Evolutionary conservation across 1,140 invertebrate genomes (phyloP), one percentile per base, ranked within the genome.

Genomic region (Ceratitis capitata): DNA sequence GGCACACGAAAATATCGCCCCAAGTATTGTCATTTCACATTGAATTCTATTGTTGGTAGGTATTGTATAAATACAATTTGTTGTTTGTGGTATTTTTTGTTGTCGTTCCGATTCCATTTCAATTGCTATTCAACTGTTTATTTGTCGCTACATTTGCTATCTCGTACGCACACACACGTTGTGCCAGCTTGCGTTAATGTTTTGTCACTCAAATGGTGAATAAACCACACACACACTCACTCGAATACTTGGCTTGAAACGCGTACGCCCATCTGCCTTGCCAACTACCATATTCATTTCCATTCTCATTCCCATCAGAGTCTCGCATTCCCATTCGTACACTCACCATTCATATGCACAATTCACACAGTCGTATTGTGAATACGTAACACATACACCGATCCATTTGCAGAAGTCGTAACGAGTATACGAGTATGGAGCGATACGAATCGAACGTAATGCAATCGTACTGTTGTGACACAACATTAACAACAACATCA

Each of bases 71-170:
- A 56, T 84, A 45, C 56, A 45, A 61, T 84, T 56, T 39, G 83
- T 56, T 61, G 23, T 19, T 85, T 88, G 87, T 89, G 90, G 86
- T 88, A 58, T 47, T 64, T 83, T 49, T 85, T 61, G 42, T 85
- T 85, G 39, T 85, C 61, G 56, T 85, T 85, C 69, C 69, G 69
- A 45, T 78, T 78, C 69, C 69, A 78, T 78, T 78, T 78, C 69
- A 45, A 78, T 45, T 78, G 39, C 69, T 78, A 23, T 47, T 23
- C 19, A 78, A 78, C 69, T 78, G 69, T 78, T 78, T 78, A 78
- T 78, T 78, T 78, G 69, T 45, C 45, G 69, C 45, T 45, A 39
- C 69, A 78, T 45, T 45, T 39, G 69, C 69, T 45, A 26, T 78
- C 69, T 78, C 69, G 69, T 23, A 45, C n/a, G 19, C 69, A 9